Evolutionary conservation across 2,888 invertebrate genomes (phyloP), one percentile per base, ranked within the genome.

Genomic region (Norana najaformis): DNA sequence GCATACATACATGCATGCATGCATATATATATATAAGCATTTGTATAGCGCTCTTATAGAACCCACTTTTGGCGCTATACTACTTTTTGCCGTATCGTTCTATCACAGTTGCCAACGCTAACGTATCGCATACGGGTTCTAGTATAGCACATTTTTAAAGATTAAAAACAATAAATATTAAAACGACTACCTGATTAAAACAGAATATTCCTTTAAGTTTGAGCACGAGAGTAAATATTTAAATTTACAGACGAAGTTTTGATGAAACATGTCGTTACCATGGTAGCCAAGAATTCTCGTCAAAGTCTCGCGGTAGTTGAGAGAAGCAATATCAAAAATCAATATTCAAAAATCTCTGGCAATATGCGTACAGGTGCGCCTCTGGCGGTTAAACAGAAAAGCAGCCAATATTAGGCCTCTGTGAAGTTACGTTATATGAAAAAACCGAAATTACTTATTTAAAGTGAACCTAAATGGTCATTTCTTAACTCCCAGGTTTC

Each of bases 261-360:
- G 30, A 69, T n/a, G 30, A 69, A 69, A 30, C 69, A n/a, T 13
- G 4, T 11, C 11, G 69, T 69, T 69, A n/a, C 69, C 69, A 69
- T 69, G n/a, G 69, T n/a, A 69, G 69, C 69, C 69, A 69, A n/a
- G n/a, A 69, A 69, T n/a, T 69, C 69, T 69, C 69, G 69, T 69
- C n/a, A 30, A 69, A 69, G n/a, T 69, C 30, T 69, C 69, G 69
- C 69, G n/a, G 30, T 41, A 41, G 13, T 41, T 8, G 47, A 47
- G 23, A 11, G 20, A 47, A 47, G 47, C 8, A 47, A 47, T n/a
- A n/a, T n/a, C n/a, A n/a, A n/a, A n/a, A n/a, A n/a, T n/a, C n/a
- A n/a, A n/a, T n/a, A n/a, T n/a, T n/a, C n/a, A n/a, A n/a, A n/a
- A n/a, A n/a, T n/a, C n/a, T n/a, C n/a, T n/a, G n/a, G n/a, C n/a